A percentile compares a stretch with the other conserved stretches of the same genome.
These are phyloP conservation scores for Orthosia cruda DNA, from an alignment of 2,888 invertebrate genomes.

Conservation along the genomic window DNA sequence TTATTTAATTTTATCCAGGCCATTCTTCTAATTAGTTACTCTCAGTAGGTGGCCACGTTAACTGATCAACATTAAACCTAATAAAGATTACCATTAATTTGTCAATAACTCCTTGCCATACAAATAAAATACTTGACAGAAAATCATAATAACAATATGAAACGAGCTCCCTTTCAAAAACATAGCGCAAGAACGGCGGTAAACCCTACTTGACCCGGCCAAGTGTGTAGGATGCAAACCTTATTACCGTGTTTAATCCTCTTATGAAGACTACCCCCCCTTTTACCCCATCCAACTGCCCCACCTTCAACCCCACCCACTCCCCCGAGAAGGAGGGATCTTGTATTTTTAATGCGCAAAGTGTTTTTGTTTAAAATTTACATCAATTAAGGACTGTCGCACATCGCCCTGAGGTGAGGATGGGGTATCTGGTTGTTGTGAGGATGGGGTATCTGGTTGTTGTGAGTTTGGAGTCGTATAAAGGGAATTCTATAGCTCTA, in stretches of 20 bases:
- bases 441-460: conserved; percentile 8
- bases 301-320: conserved; percentile 14
- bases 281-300: conserved; percentile 10
- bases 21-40: too few relatives aligned
- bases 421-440: conserved; percentile 9
- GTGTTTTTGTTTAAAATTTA: conserved; percentile 70
- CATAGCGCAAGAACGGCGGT: conserved; percentile 61
- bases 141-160: conserved; percentile 26
- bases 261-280: conserved; percentile 79
- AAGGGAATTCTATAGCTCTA: background rate
- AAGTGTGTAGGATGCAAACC: conserved; percentile 85
- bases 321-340: conserved; percentile 52
- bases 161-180: conserved; percentile 42
- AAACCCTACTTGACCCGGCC: conserved; percentile 86
- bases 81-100: conserved; percentile 1
- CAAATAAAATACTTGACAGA: conserved; percentile 13
- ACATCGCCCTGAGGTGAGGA: conserved; percentile 26
- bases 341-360: conserved; percentile 70
- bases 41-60: too few relatives aligned
- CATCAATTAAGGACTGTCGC: conserved; percentile 61
- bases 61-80: background rate
- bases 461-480: conserved; percentile 10
- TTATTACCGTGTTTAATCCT: conserved; percentile 88
- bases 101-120: background rate
- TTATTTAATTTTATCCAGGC: background rate